Percentiles rank a stretch among this genome's conserved stretches.
phyloP scores from a whole-genome alignment of 2,113 vertebrate species.

The Leptosomus discolor region DNA sequence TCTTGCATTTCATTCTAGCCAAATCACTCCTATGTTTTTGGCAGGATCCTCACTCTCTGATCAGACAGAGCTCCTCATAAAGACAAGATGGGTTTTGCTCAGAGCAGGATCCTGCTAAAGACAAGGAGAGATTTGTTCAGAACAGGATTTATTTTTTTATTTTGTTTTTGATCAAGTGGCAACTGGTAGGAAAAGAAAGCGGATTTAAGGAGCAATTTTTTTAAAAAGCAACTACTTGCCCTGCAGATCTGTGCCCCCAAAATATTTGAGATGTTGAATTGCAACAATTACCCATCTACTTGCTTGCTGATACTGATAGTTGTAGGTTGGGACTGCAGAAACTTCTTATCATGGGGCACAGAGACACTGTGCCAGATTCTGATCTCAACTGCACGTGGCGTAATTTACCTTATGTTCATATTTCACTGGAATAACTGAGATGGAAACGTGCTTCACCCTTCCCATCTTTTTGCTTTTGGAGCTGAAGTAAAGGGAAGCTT shows the following conservation, averaged over 20 bases:
- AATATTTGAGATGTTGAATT: neutral
- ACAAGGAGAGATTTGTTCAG: neutral
- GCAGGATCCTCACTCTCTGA: neutral
- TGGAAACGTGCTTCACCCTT: neutral
- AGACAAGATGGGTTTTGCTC: neutral
- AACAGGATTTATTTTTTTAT: neutral
- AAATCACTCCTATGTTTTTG: neutral
- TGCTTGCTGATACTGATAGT: neutral
- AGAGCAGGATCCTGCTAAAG: neutral
- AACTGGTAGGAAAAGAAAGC: neutral
- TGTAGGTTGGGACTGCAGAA: neutral
- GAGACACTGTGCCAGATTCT: constrained; percentile 4
- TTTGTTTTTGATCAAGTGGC: neutral
- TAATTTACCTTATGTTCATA: neutral
- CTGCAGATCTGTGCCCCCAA: neutral
- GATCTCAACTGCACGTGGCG: neutral
- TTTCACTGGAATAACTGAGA: neutral
- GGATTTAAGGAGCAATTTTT: neutral
- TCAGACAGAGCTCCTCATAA: neutral
- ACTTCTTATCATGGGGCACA: neutral
- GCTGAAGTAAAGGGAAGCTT: neutral
- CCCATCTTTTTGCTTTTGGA: neutral
- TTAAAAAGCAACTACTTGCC: neutral
- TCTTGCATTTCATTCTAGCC: neutral
- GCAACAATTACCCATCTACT: neutral